Conservation (phyloP, 2,888 invertebrate genomes). For the Lathronympha strigana region DNA sequence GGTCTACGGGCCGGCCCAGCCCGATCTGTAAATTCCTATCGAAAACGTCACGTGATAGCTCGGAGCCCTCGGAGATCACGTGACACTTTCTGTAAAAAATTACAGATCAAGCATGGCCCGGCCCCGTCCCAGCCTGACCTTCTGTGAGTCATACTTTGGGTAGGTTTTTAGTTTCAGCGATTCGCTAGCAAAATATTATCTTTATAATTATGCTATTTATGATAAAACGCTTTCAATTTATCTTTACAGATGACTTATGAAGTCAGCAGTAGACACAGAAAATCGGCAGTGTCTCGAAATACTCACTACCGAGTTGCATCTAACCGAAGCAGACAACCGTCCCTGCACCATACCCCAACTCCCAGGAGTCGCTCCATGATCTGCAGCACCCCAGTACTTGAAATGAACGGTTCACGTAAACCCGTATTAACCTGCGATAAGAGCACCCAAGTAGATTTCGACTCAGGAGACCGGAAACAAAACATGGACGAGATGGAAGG, state of each 20-base stretch:
- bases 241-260: conserved; percentile 14
- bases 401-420: conserved; percentile 39
- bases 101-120: too few relatives aligned
- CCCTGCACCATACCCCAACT: conserved; percentile 28
- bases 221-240: too few relatives aligned
- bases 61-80: too few relatives aligned
- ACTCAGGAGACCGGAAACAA: conserved; percentile 34
- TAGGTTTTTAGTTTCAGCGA: too few relatives aligned
- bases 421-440: conserved; percentile 55
- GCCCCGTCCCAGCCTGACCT: too few relatives aligned
- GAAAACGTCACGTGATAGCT: too few relatives aligned
- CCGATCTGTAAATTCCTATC: too few relatives aligned
- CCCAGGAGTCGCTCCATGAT: conserved; percentile 49
- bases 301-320: background rate
- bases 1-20: too few relatives aligned
- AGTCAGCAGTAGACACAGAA: background rate
- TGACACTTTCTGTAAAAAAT: too few relatives aligned
- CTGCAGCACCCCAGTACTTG: conserved; percentile 59
- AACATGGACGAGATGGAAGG: conserved; percentile 58
- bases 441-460: conserved; percentile 60
- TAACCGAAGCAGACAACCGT: background rate
- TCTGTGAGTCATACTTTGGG: too few relatives aligned
- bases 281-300: background rate
- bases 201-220: background rate
- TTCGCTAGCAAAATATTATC: too few relatives aligned